Base-by-base conservation (phyloP, 2,113 vertebrate genomes). In the Corythornis vintsioides region DNA sequence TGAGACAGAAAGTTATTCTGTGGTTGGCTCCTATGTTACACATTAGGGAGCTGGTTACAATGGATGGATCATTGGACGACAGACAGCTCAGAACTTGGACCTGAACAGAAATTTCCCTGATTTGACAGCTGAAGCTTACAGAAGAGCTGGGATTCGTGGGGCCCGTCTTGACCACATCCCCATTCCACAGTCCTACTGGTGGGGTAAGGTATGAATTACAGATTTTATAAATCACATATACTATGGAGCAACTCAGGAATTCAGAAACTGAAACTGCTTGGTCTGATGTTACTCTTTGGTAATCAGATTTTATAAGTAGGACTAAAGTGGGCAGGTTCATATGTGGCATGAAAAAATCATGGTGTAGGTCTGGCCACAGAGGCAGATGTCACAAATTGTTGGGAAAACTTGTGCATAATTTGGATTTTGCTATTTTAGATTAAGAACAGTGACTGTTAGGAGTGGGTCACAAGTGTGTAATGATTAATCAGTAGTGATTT, bases 41-140 rank as follows among this genome's bases (percentile, higher is more conserved):
- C 73, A 76, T 72, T 31, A 99, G 99, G 99, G 99, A 42, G 98
- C 98, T 40, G 94, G 98, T 72, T 97, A 98, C 94, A 99, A 99
- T 1, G 98, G 98, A 53, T 99, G 99, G 99, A 98, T 98, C 20
- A 99, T 97, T 0, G 99, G 99, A 20, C 97, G 99, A 40, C 97
- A 98, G 81, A 99, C 99, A 6, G 97, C 98, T 3, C 99, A 99
- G 97, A 99, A 98, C 95, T 95, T 99, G 45, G 99, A 99, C 92
- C 97, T 99, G 83, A 99, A 99, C 96, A 98, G 99, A 67, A 99
- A 99, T 95, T 99, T 99, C 94, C 99, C 99, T 0, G 99, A 99
- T 97, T 97, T 99, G 85, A 99, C 99, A 0, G 98, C 98, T 0
- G 93, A 98, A 88, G 98, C 97, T 92, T 99, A 99, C 96, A 98